A percentile compares a stretch with the other conserved stretches of the same genome.
These are phyloP conservation scores for Darevskia nairensis DNA, from an alignment of 2,797 vertebrate species.

Conservation along the genomic window DNA sequence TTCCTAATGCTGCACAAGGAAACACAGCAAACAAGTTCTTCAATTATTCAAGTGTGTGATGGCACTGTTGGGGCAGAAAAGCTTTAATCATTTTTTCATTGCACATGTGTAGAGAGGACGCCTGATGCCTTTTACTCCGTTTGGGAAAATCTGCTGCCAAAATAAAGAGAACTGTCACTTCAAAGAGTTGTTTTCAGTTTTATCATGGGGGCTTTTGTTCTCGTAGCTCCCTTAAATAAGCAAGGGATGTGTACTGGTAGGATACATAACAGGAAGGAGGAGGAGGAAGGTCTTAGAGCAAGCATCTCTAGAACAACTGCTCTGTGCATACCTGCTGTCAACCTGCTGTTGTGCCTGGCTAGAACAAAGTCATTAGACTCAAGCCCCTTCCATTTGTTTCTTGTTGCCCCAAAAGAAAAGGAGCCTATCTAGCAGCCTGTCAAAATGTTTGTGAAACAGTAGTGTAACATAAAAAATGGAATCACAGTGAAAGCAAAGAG, in stretches of 20 bases:
- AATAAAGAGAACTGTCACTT: constrained; percentile 2
- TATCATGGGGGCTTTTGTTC: neutral
- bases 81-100: neutral
- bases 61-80: neutral
- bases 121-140: neutral
- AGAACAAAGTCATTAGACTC: neutral
- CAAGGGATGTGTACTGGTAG: too few relatives aligned
- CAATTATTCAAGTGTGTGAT: neutral
- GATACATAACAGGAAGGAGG: neutral
- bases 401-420: neutral
- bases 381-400: neutral
- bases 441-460: neutral
- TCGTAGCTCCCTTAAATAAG: neutral
- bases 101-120: neutral
- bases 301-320: too few relatives aligned
- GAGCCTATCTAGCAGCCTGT: neutral
- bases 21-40: neutral
- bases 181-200: neutral
- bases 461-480: neutral
- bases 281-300: neutral
- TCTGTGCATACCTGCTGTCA: neutral
- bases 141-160: neutral
- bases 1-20: neutral
- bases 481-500: neutral
- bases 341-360: too few relatives aligned